Evolutionary conservation across 2,797 vertebrate genomes (phyloP).

Genomic region (Mormyrops boulengeri): DNA sequence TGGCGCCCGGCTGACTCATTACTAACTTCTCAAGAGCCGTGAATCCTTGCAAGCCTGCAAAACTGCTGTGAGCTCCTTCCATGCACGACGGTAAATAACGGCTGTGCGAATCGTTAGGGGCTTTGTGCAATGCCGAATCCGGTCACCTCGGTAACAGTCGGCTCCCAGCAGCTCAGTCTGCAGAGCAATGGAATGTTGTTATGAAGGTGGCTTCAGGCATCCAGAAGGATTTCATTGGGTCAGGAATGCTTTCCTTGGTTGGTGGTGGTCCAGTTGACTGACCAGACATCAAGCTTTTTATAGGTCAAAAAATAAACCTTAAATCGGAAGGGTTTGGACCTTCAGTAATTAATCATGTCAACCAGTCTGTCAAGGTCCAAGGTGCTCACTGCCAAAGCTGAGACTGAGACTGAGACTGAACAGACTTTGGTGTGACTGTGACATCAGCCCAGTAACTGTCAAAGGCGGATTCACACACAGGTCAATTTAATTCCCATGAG

Average conservation of each 20-base stretch:
- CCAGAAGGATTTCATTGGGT: neutral
- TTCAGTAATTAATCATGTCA: neutral
- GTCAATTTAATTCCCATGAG: neutral
- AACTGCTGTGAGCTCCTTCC: neutral
- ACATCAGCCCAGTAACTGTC: neutral
- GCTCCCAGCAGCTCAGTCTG: neutral
- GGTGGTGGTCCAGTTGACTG: neutral
- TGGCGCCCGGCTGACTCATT: neutral
- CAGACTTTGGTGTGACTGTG: neutral
- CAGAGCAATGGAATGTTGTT: neutral
- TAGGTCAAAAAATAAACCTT: neutral
- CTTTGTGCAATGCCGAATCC: neutral
- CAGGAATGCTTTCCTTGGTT: neutral
- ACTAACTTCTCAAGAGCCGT: neutral
- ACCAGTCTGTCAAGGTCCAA: neutral
- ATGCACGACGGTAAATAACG: neutral
- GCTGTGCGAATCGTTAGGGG: neutral
- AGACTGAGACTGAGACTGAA: neutral
- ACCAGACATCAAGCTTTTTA: neutral
- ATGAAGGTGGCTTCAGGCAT: neutral
- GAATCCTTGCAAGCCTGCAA: neutral
- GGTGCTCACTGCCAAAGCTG: neutral
- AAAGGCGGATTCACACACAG: neutral
- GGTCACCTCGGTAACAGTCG: neutral
- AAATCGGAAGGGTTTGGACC: neutral